Evolutionary conservation across 2,888 invertebrate species (phyloP).

Genomic region (Leptura quadrifasciata): DNA sequence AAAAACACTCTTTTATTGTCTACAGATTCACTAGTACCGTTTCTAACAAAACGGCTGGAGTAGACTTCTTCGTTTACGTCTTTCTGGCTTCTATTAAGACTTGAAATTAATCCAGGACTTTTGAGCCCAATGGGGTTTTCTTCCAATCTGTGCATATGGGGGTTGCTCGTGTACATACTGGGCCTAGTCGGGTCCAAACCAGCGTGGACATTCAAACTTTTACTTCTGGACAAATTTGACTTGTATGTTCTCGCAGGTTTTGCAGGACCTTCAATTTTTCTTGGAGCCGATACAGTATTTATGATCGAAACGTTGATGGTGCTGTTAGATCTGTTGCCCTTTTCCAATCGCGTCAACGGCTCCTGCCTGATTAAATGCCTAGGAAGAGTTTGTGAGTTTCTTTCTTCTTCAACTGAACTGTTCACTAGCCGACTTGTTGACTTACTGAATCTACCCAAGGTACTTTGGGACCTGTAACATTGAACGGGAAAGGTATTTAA

Average conservation of each 20-base stretch:
- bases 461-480: conserved; percentile 82
- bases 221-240: conserved; percentile 84
- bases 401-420: conserved; percentile 73
- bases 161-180: conserved; percentile 85
- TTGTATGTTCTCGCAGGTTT: conserved; percentile 89
- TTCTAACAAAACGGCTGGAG: conserved; percentile 77
- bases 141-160: conserved; percentile 83
- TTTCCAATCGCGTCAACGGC: conserved; percentile 73
- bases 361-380: conserved; percentile 74
- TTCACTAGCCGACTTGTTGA: conserved; percentile 83
- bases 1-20: conserved; percentile 79
- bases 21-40: conserved; percentile 73
- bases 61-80: conserved; percentile 80
- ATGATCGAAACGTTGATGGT: conserved; percentile 82
- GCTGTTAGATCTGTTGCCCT: conserved; percentile 77
- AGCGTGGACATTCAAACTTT: conserved; percentile 89
- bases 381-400: conserved; percentile 86
- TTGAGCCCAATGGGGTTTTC: conserved; percentile 85
- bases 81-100: conserved; percentile 88
- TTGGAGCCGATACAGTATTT: conserved; percentile 73
- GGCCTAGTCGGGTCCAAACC: conserved; percentile 63
- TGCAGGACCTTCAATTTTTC: conserved; percentile 77
- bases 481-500: conserved; percentile 58
- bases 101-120: conserved; percentile 90
- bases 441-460: conserved; percentile 89